A percentile compares a stretch with the other conserved stretches of the same genome.
Conservation (phyloP, 2,797 vertebrate genomes). For the Calcarius lapponicus region DNA sequence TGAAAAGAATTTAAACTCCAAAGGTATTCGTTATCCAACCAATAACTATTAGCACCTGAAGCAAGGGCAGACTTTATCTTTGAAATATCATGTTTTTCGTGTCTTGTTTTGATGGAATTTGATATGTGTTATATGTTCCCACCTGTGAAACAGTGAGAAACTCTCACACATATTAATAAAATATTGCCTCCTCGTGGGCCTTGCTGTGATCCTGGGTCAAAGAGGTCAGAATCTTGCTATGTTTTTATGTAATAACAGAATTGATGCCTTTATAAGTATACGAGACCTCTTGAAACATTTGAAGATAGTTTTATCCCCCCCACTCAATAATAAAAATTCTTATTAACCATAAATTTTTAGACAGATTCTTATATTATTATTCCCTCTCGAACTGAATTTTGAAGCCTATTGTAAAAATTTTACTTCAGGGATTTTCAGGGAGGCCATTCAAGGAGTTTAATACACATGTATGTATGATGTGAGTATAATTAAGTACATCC, state of each 20-base stretch:
- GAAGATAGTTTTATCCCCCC: not conserved
- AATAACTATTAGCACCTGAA: not conserved
- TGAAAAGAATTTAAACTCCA: not conserved
- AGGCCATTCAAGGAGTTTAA: not conserved
- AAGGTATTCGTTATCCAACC: not conserved
- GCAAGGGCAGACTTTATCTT: not conserved
- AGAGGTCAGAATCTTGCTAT: not conserved
- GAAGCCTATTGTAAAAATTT: not conserved
- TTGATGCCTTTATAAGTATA: not conserved
- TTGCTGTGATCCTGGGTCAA: not conserved
- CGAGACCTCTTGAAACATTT: not conserved
- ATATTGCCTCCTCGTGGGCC: not conserved
- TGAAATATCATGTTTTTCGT: not conserved
- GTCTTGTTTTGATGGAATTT: not conserved
- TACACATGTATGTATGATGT: not conserved
- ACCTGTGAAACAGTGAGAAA: not conserved
- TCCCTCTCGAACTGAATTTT: not conserved
- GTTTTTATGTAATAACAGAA: not conserved
- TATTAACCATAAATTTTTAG: not conserved
- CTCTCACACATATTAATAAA: not conserved
- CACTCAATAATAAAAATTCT: not conserved
- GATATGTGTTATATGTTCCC: not conserved
- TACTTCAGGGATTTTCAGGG: not conserved
- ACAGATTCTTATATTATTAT: not conserved
- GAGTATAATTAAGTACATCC: not conserved